Conservation (phyloP, 2,113 vertebrate species). For the Leptobrachium leishanense region DNA sequence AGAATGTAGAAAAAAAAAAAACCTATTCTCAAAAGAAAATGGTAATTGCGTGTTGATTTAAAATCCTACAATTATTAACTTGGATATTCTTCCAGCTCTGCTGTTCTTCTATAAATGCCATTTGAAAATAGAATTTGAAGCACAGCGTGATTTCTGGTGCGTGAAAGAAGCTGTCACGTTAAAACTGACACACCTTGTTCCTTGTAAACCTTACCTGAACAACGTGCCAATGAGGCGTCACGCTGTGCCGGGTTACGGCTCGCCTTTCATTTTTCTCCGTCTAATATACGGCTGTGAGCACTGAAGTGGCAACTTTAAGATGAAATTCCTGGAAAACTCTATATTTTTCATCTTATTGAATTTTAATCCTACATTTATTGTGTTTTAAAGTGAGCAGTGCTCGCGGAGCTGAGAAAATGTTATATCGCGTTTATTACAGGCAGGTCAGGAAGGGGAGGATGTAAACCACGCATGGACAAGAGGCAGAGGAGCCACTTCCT, state of each 20-base stretch:
- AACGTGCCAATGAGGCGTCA: not conserved
- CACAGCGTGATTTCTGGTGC: conserved; percentile 5
- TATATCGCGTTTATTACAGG: too few relatives aligned
- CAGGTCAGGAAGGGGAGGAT: too few relatives aligned
- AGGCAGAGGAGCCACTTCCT: too few relatives aligned
- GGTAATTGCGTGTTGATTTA: not conserved
- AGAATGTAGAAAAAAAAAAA: too few relatives aligned
- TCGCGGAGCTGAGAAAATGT: too few relatives aligned
- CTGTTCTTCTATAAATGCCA: not conserved
- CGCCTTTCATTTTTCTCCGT: not conserved
- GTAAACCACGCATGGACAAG: too few relatives aligned
- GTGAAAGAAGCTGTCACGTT: conserved; percentile 12
- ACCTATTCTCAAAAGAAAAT: too few relatives aligned
- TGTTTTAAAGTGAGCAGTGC: too few relatives aligned
- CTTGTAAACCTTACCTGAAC: not conserved
- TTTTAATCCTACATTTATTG: not conserved
- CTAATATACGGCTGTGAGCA: conserved; percentile 14
- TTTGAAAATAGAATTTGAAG: not conserved
- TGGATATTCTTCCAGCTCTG: not conserved
- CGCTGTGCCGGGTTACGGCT: not conserved
- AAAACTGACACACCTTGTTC: not conserved
- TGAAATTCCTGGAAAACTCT: not conserved
- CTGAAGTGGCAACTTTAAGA: conserved; percentile 5
- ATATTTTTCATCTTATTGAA: not conserved
- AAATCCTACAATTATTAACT: not conserved